Conservation (phyloP, 2,888 invertebrate species). For the Pomacea canaliculata region DNA sequence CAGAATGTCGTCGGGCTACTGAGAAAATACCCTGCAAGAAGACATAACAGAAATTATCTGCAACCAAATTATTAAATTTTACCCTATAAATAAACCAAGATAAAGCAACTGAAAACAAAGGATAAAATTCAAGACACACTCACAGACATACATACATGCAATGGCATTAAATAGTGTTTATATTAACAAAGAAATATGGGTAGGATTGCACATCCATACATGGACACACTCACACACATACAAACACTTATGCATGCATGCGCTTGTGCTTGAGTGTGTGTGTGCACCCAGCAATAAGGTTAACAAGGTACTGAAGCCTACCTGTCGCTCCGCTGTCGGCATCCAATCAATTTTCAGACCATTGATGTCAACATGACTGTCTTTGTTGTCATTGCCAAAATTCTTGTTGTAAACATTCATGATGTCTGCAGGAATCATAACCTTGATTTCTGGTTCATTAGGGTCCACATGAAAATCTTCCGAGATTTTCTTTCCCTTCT, state of each 20-base stretch:
- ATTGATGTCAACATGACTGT: slow-evolving; percentile 75
- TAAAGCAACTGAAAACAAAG: neutral
- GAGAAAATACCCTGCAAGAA: slow-evolving; percentile 83
- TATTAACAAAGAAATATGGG: too few relatives aligned
- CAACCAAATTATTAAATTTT: too few relatives aligned
- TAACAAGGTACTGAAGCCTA: slow-evolving; percentile 13
- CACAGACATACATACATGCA: neutral
- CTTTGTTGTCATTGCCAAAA: slow-evolving; percentile 53
- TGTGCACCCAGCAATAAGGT: too few relatives aligned
- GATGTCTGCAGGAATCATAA: slow-evolving; percentile 63
- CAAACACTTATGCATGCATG: too few relatives aligned
- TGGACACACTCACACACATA: neutral
- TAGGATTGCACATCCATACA: too few relatives aligned
- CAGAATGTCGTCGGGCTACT: slow-evolving; percentile 86
- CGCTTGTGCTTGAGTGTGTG: too few relatives aligned
- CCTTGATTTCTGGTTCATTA: slow-evolving; percentile 59
- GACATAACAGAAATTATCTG: neutral
- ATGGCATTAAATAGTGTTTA: too few relatives aligned
- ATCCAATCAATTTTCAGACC: slow-evolving; percentile 84
- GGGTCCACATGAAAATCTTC: slow-evolving; percentile 84
- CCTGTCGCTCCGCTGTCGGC: slow-evolving; percentile 51
- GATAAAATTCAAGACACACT: neutral
- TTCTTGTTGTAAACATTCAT: slow-evolving; percentile 53
- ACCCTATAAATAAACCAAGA: too few relatives aligned
- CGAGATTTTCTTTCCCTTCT: slow-evolving; percentile 87